Conservation (phyloP, 1,140 invertebrate species). For the Pseudomyrmex gracilis region DNA sequence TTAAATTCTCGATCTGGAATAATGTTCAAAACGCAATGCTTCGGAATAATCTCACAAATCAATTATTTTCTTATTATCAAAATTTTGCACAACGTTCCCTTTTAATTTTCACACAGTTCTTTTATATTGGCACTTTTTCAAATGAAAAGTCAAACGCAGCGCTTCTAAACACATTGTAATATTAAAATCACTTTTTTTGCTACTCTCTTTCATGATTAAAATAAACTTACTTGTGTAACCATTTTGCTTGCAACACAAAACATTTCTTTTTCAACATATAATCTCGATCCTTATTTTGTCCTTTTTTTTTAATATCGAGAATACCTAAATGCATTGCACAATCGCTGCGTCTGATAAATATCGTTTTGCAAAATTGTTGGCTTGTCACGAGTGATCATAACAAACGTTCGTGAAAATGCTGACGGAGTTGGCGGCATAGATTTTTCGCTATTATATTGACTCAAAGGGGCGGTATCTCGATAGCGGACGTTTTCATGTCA, state of each 20-base stretch:
- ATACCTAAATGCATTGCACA: not conserved
- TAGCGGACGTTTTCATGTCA: not conserved
- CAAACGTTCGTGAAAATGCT: no score
- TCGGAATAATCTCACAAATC: not conserved
- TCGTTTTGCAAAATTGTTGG: not conserved
- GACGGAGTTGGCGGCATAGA: not conserved
- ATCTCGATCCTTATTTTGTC: not conserved
- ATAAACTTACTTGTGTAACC: not conserved
- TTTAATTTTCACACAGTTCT: not conserved
- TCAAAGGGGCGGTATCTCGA: not conserved
- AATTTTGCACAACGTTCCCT: not conserved
- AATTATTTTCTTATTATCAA: not conserved
- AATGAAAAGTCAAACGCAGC: not conserved
- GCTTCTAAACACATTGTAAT: not conserved
- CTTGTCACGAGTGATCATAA: not conserved
- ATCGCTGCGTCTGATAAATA: not conserved
- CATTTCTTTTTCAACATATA: no score
- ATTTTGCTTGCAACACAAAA: no score
- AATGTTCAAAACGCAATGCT: not conserved
- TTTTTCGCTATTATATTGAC: constrained; percentile 13
- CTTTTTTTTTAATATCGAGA: not conserved
- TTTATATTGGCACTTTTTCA: not conserved
- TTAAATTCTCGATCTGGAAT: not conserved
- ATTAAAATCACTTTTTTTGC: not conserved
- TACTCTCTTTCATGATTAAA: not conserved